Conservation (phyloP, 2,888 invertebrate genomes). For the Linnaemya vulpina region DNA sequence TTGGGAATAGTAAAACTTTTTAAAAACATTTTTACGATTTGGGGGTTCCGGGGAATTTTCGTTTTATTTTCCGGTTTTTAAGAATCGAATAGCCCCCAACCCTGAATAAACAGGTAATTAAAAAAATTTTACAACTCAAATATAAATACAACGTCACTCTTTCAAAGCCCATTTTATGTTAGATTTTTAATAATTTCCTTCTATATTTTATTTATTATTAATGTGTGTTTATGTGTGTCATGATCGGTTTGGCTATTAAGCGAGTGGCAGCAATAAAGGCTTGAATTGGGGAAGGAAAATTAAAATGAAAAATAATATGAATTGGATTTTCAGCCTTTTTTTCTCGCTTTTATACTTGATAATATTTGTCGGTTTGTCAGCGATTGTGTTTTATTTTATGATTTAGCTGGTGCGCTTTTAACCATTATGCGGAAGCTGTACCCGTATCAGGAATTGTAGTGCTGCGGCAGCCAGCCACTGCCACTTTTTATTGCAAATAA, state of each 20-base stretch:
- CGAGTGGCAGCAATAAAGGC: conserved; percentile 1
- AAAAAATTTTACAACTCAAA: too few relatives aligned
- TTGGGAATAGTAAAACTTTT: too few relatives aligned
- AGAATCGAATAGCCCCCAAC: too few relatives aligned
- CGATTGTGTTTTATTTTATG: conserved; percentile 27
- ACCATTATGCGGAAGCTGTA: conserved; percentile 61
- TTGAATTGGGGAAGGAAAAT: conserved; percentile 43
- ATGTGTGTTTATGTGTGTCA: conserved; percentile 20
- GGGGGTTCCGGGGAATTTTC: too few relatives aligned
- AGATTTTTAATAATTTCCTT: background rate
- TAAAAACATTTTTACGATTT: too few relatives aligned
- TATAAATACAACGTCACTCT: background rate
- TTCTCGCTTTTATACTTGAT: conserved; percentile 45
- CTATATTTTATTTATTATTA: conserved; percentile 55
- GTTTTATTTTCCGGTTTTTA: too few relatives aligned
- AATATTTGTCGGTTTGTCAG: conserved; percentile 47
- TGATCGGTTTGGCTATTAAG: background rate
- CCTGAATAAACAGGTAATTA: too few relatives aligned
- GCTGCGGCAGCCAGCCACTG: conserved; percentile 29
- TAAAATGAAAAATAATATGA: conserved; percentile 3
- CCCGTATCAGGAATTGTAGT: conserved; percentile 38
- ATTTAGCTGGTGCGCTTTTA: conserved; percentile 15
- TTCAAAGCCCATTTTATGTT: background rate
- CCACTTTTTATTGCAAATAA: conserved; percentile 61
- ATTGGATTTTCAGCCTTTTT: conserved; percentile 45